Evolutionary conservation across 2,888 invertebrate species (phyloP).

Genomic region (Neocrepidodera transversa): DNA sequence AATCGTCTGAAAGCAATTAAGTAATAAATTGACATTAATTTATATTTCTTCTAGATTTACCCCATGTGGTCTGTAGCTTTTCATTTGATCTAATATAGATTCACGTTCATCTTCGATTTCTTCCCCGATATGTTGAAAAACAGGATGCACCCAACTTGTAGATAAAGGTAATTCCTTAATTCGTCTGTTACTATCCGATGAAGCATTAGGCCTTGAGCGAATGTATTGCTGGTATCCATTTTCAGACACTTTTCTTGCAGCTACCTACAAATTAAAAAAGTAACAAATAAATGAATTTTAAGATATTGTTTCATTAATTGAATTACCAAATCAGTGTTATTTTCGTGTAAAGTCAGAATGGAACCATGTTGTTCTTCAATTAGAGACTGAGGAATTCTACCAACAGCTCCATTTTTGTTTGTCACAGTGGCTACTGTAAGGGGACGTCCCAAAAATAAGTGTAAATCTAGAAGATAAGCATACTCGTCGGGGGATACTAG

Average conservation of each 20-base stretch:
- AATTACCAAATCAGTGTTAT: conserved; percentile 77
- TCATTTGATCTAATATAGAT: conserved; percentile 70
- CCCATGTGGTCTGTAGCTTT: conserved; percentile 77
- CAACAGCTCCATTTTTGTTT: conserved; percentile 69
- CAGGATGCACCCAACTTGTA: conserved; percentile 71
- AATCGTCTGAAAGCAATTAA: conserved; percentile 75
- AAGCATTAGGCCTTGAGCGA: conserved; percentile 86
- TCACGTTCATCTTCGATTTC: conserved; percentile 59
- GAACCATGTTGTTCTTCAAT: conserved; percentile 85
- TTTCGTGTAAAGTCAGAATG: conserved; percentile 76
- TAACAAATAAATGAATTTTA: no score
- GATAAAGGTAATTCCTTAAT: conserved; percentile 73
- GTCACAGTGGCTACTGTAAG: conserved; percentile 65
- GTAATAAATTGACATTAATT: conserved; percentile 13
- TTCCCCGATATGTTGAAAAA: conserved; percentile 60
- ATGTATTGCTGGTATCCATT: conserved; percentile 94
- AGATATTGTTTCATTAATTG: no score
- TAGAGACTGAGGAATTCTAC: conserved; percentile 79
- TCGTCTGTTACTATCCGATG: conserved; percentile 86
- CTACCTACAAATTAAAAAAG: conserved; percentile 60
- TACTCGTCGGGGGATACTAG: conserved; percentile 90
- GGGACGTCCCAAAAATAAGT: conserved; percentile 87
- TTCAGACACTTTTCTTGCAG: conserved; percentile 74
- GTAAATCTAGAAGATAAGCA: conserved; percentile 91
- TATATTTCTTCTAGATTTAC: no score